Percentiles rank a stretch among this genome's conserved stretches.
These are phyloP conservation scores for Leptinotarsa juncta DNA, from an alignment of 2,888 invertebrate genomes.

Conservation along the genomic window DNA sequence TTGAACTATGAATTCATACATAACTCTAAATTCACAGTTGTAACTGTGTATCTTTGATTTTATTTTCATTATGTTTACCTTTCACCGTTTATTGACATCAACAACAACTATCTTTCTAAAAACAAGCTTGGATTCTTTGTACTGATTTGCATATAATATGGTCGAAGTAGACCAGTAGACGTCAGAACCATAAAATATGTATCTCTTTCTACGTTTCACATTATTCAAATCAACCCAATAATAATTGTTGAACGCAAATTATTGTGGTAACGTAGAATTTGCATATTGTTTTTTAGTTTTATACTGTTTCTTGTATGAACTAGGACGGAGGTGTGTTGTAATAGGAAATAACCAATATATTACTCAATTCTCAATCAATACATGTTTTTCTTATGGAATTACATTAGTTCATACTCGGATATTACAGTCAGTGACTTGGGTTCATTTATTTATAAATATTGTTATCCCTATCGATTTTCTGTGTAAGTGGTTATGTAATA, in stretches of 20 bases:
- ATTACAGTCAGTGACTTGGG: no score
- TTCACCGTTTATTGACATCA: background rate
- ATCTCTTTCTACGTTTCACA: constrained; percentile 1
- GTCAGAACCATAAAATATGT: constrained; percentile 11
- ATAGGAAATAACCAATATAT: background rate
- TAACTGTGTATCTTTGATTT: background rate
- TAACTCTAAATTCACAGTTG: no score
- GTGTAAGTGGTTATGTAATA: no score
- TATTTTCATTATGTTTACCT: background rate
- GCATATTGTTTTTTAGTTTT: background rate
- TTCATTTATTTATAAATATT: no score
- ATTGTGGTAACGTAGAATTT: background rate
- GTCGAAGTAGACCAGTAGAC: background rate
- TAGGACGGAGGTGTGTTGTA: background rate
- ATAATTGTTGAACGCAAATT: background rate
- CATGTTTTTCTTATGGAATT: background rate
- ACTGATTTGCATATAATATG: constrained; percentile 13
- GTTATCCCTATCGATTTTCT: no score
- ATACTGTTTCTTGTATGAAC: background rate
- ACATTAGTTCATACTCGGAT: no score
- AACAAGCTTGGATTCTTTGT: background rate
- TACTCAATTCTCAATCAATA: background rate
- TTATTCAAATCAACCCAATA: constrained; percentile 1
- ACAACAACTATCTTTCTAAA: background rate
- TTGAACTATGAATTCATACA: no score